phyloP scores from a whole-genome alignment of 2,888 invertebrate genomes.

The Matsumyia berberina region DNA sequence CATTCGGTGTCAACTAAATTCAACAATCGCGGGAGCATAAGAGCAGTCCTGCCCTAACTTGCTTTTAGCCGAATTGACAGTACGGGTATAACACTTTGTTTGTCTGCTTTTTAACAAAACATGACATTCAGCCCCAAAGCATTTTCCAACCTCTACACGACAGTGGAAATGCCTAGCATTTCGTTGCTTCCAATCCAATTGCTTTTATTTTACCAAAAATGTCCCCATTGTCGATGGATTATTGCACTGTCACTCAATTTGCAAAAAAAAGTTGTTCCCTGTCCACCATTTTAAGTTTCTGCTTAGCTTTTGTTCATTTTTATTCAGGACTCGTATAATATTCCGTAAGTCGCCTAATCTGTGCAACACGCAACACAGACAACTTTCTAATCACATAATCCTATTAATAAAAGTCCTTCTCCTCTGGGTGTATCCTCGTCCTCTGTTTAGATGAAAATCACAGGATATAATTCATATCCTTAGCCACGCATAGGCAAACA shows the following conservation, averaged over 20 bases:
- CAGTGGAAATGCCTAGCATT: no score
- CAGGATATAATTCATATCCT: conserved; percentile 60
- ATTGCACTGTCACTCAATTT: conserved; percentile 31
- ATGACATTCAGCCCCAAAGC: no score
- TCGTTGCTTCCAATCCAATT: no score
- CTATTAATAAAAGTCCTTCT: conserved; percentile 53
- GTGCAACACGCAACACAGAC: conserved; percentile 66
- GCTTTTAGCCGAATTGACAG: no score
- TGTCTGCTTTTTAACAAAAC: no score
- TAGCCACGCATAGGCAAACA: conserved; percentile 28
- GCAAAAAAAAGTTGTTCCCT: background rate
- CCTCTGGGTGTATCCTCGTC: background rate
- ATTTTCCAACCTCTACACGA: no score
- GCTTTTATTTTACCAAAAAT: no score
- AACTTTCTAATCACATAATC: conserved; percentile 69
- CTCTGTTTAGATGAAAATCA: conserved; percentile 18
- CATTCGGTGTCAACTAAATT: no score
- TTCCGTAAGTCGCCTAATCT: conserved; percentile 33
- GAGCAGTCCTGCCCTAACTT: no score
- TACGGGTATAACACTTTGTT: no score
- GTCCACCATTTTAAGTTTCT: background rate
- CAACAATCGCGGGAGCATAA: no score
- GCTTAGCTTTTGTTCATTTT: conserved; percentile 31
- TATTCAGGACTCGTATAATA: conserved; percentile 40
- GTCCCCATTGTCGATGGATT: conserved; percentile 19